Base-by-base conservation (phyloP, 2,888 invertebrate species). In the Machimus rusticus region DNA sequence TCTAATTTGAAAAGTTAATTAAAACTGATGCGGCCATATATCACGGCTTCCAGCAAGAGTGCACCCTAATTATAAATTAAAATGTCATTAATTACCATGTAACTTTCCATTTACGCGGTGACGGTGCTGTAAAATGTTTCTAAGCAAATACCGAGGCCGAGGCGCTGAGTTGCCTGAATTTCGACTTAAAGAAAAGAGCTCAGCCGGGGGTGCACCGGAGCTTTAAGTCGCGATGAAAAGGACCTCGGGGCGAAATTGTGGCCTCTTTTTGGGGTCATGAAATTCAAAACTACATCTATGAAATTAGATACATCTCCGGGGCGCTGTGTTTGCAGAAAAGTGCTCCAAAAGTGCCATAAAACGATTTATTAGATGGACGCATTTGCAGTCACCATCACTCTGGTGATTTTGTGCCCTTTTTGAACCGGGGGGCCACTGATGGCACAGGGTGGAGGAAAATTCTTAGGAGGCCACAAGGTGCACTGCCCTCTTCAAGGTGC, bases 51-150 rank as follows among this genome's bases (percentile, higher is more conserved):
- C 23, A 66, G 66, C 66, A 66, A 23, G 66, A 66, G 66, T 66
- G 66, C 66, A 66, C 66, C 66, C 66, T 57, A 57, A 82, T 82
- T 82, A 82, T 37, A 66, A 57, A 82, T 82, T 57, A 82, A 82
- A 82, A 82, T 82, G 66, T 37, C 82, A 57, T 82, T 82, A 82
- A 82, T 82, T 82, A 66, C 57, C 34, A 81, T 51, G 81, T 55
- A 81, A 81, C 8, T 12, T 81, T 51, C 55, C 81, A 81, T 34
- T 78, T 78, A 9, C 78, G 43, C 5, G 23, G 78, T 39, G 19
- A 78, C 78, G 43, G 6, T 6, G 78, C 43, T 43, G 4, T 23
- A 66, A 46, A 46, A 66, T 66, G 66, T 66, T 23, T 66, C 66
- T 66, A 23, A 66, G 66, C 28, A 66, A 66, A 66, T 28, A 66